Percentiles rank a stretch among this genome's conserved stretches.
These are phyloP conservation scores for Itoplectis maculator DNA, from an alignment of 2,888 invertebrate genomes.

Conservation along the genomic window DNA sequence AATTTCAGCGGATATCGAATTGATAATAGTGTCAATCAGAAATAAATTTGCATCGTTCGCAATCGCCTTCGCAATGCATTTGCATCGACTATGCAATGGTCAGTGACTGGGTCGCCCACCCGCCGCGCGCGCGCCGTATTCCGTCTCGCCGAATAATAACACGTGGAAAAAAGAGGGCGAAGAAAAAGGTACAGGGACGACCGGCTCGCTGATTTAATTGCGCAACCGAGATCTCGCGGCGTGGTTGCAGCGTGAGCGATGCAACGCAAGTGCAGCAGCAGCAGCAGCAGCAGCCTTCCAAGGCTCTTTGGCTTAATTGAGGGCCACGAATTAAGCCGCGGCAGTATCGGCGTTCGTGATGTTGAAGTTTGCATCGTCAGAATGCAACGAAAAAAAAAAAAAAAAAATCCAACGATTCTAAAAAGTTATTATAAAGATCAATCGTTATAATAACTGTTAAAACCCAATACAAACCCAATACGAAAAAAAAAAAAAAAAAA, in stretches of 20 bases:
- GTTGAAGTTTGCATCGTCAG: no score
- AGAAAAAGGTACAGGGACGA: conserved; percentile 27
- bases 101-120: neutral
- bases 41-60: no score
- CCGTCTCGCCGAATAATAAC: neutral
- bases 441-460: no score
- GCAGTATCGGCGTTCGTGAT: no score
- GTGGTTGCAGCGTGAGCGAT: neutral
- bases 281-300: no score
- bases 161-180: conserved; percentile 26
- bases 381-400: no score
- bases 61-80: no score
- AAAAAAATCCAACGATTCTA: neutral
- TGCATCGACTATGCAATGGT: neutral
- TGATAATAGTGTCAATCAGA: neutral
- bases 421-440: no score
- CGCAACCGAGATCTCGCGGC: conserved; percentile 18
- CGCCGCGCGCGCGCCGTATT: neutral
- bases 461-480: neutral
- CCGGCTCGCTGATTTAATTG: conserved; percentile 24
- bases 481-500: neutral
- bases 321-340: neutral
- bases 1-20: neutral
- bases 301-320: neutral
- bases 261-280: neutral